Percentiles rank a stretch among this genome's conserved stretches.
Evolutionary conservation across 2,888 invertebrate genomes (phyloP).

Genomic region (Nipponacmea schrenckii): DNA sequence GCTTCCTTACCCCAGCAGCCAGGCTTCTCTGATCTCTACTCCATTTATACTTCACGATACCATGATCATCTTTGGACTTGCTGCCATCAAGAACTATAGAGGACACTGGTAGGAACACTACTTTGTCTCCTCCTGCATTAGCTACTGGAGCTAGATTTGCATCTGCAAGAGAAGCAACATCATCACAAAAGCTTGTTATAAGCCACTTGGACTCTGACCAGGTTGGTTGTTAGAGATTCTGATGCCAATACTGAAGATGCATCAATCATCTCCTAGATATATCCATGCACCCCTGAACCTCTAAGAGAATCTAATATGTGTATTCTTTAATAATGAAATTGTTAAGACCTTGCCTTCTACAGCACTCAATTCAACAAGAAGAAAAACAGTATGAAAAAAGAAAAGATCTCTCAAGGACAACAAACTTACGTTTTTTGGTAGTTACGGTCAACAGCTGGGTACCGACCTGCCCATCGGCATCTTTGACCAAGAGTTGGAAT

Average conservation of each 20-base stretch:
- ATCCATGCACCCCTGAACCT: too few relatives aligned
- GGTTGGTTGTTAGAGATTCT: too few relatives aligned
- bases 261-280: too few relatives aligned
- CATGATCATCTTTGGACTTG: slow-evolving; percentile 86
- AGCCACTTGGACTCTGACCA: too few relatives aligned
- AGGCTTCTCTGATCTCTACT: slow-evolving; percentile 77
- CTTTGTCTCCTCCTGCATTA: slow-evolving; percentile 87
- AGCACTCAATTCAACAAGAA: not conserved
- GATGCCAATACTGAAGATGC: too few relatives aligned
- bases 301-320: too few relatives aligned
- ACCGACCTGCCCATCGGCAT: slow-evolving; percentile 86
- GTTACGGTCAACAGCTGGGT: slow-evolving; percentile 86
- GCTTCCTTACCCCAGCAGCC: slow-evolving; percentile 77
- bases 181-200: not conserved
- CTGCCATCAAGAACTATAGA: slow-evolving; percentile 86
- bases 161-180: slow-evolving; percentile 72
- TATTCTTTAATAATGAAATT: not conserved
- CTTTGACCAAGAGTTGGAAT: slow-evolving; percentile 82
- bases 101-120: slow-evolving; percentile 79
- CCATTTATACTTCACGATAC: slow-evolving; percentile 87
- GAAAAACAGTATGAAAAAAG: not conserved
- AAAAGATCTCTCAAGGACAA: slow-evolving; percentile 8
- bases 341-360: not conserved
- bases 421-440: slow-evolving; percentile 77
- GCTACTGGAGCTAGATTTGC: slow-evolving; percentile 90